These are phyloP conservation scores for Neopipo cinnamomea DNA, from an alignment of 2,113 vertebrate species.

Conservation along the genomic window DNA sequence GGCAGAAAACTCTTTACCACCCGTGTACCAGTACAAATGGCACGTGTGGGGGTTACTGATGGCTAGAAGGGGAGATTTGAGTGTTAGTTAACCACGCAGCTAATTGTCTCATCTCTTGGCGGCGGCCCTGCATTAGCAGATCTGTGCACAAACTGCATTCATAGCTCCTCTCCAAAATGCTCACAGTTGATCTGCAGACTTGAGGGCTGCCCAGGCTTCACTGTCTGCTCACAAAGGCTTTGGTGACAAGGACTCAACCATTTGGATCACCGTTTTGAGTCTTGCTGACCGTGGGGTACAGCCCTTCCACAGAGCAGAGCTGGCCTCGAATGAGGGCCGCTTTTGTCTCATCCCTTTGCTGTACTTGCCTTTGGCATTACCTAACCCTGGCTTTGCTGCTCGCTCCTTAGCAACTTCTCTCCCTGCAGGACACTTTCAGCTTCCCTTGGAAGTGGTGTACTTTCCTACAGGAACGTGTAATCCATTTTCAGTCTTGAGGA, in stretches of 20 bases:
- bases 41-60: accelerated
- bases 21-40: accelerated
- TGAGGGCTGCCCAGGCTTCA: background rate
- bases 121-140: accelerated
- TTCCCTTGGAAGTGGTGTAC: background rate
- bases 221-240: background rate
- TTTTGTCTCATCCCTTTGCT: background rate
- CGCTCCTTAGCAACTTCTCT: background rate
- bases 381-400: accelerated
- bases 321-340: background rate
- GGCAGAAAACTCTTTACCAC: background rate
- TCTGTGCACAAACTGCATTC: background rate
- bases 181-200: background rate
- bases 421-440: background rate
- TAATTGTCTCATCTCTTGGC: background rate
- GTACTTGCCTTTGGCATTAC: background rate
- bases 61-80: background rate
- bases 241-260: background rate
- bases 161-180: background rate
- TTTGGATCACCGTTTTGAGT: background rate
- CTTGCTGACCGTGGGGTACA: accelerated
- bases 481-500: background rate
- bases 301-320: background rate
- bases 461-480: background rate
- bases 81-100: background rate